Evolutionary conservation across 2,888 invertebrate genomes (phyloP).

Genomic region (Hetaerina titia): DNA sequence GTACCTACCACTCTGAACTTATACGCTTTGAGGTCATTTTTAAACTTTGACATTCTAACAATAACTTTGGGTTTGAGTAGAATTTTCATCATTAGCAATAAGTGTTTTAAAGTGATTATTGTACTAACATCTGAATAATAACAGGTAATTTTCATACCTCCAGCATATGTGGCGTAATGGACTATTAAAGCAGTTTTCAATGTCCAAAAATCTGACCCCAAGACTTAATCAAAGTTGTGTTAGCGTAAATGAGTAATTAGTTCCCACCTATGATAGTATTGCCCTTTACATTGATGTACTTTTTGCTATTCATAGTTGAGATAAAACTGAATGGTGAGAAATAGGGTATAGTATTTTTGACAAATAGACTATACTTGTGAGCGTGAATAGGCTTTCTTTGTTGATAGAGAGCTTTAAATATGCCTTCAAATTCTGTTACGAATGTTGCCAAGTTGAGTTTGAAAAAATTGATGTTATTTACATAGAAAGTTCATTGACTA

Average conservation of each 20-base stretch:
- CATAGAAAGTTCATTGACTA: neutral
- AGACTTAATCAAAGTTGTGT: neutral
- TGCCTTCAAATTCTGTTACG: neutral
- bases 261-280: neutral
- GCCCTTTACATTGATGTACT: neutral
- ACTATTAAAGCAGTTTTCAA: neutral
- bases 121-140: neutral
- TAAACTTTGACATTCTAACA: neutral
- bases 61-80: neutral
- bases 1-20: neutral
- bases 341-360: neutral
- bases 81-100: neutral
- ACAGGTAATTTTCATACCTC: neutral
- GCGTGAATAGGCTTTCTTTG: neutral
- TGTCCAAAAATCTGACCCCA: neutral
- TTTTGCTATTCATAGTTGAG: slow-evolving; percentile 26
- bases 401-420: neutral
- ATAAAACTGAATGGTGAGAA: slow-evolving; percentile 30
- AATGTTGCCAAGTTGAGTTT: neutral
- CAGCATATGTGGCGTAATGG: neutral
- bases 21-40: slow-evolving; percentile 18
- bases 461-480: neutral
- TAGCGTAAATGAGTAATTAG: neutral
- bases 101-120: neutral
- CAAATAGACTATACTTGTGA: neutral